Conservation (phyloP, 2,888 invertebrate genomes). For the Tenthredo distinguenda region DNA sequence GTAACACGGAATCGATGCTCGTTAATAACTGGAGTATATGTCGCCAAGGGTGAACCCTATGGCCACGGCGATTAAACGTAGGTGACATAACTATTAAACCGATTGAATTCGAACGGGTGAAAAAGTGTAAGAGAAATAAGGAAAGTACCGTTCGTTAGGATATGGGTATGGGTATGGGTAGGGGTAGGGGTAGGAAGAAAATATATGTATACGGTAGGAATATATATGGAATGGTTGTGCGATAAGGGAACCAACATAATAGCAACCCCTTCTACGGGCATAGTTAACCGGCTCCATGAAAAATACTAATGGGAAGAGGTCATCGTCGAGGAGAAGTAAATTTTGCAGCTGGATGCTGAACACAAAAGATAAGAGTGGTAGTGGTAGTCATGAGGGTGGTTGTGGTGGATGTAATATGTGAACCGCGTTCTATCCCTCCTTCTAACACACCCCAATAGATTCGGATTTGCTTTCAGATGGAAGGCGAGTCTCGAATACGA, state of each 20-base stretch:
- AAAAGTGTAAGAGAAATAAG: slow-evolving; percentile 11
- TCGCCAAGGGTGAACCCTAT: background rate
- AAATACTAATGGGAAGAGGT: slow-evolving; percentile 74
- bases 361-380: slow-evolving; percentile 69
- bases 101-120: background rate
- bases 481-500: slow-evolving; percentile 43
- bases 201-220: slow-evolving; percentile 35
- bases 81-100: background rate
- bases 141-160: background rate
- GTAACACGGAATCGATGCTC: slow-evolving; percentile 10
- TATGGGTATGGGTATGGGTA: no score
- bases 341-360: slow-evolving; percentile 70
- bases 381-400: slow-evolving; percentile 47
- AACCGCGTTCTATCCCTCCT: slow-evolving; percentile 54
- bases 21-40: slow-evolving; percentile 11
- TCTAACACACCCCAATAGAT: slow-evolving; percentile 45
- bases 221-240: slow-evolving; percentile 67
- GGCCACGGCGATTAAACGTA: background rate
- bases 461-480: slow-evolving; percentile 48
- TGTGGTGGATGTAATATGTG: slow-evolving; percentile 63
- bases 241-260: slow-evolving; percentile 72
- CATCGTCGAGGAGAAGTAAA: slow-evolving; percentile 70
- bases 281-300: slow-evolving; percentile 70
- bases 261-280: slow-evolving; percentile 65
- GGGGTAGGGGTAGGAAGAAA: background rate